A percentile compares a stretch with the other conserved stretches of the same genome.
These are phyloP conservation scores for Nudaria mundana DNA, from an alignment of 2,888 invertebrate species.

Conservation along the genomic window DNA sequence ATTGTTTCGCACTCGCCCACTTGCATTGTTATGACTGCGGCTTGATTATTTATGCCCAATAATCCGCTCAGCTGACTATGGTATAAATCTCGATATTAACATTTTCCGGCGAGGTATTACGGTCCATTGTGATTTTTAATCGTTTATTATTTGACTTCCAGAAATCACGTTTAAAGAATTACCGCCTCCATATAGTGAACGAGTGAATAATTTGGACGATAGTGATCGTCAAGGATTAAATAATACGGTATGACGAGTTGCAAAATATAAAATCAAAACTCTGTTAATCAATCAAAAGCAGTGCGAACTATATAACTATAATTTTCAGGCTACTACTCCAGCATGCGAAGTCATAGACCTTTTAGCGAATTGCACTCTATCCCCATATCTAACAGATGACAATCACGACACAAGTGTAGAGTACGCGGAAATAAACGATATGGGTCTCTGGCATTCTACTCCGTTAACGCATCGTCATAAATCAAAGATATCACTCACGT, in stretches of 20 bases:
- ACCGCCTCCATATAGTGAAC: conserved; percentile 69
- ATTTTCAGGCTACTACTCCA: conserved; percentile 47
- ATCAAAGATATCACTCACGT: conserved; percentile 87
- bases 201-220: conserved; percentile 43
- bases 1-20: conserved; percentile 49
- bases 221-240: conserved; percentile 34
- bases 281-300: background rate
- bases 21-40: conserved; percentile 47
- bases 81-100: conserved; percentile 52
- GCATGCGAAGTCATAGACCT: conserved; percentile 66
- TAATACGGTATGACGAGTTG: conserved; percentile 39
- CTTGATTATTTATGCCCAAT: conserved; percentile 53
- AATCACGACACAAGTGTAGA: conserved; percentile 50
- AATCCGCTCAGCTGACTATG: conserved; percentile 54
- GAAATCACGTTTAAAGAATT: conserved; percentile 64
- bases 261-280: background rate
- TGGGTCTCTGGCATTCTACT: conserved; percentile 77
- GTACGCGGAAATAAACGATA: conserved; percentile 69
- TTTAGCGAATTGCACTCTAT: conserved; percentile 62
- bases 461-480: conserved; percentile 69
- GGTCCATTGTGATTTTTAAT: conserved; percentile 50
- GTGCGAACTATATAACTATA: conserved; percentile 7
- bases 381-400: conserved; percentile 39
- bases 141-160: conserved; percentile 49
- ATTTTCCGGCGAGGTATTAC: conserved; percentile 42